phyloP scores from a whole-genome alignment of 2,888 invertebrate genomes.

The Euproctis similis region DNA sequence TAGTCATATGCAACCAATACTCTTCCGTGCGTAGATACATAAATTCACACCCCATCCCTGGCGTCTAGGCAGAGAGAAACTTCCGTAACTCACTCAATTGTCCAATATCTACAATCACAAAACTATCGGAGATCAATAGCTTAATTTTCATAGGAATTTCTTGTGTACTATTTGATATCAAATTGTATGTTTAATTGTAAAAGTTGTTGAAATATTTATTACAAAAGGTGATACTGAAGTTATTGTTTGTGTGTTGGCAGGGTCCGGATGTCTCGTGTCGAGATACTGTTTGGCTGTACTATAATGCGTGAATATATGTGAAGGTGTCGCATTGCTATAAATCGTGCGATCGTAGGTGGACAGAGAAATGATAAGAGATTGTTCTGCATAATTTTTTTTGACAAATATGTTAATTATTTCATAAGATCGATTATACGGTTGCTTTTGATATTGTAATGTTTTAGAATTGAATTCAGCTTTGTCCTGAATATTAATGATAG shows the following conservation, averaged over 20 bases:
- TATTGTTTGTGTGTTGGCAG: conserved; percentile 33
- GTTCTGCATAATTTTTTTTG: background rate
- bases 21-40: no score
- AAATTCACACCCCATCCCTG: no score
- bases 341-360: conserved; percentile 62
- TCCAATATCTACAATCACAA: conserved; percentile 9
- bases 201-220: conserved; percentile 23
- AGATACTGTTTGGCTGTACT: conserved; percentile 46
- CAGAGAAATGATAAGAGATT: conserved; percentile 23
- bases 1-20: no score
- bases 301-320: conserved; percentile 55
- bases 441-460: no score
- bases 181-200: no score
- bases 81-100: conserved; percentile 19
- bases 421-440: no score
- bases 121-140: conserved; percentile 1
- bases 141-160: background rate
- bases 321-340: conserved; percentile 69
- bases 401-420: background rate
- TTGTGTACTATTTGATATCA: no score
- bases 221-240: conserved; percentile 22
- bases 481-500: no score
- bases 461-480: no score
- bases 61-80: no score
- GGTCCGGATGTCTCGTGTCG: conserved; percentile 59